Evolutionary conservation across 2,797 vertebrate genomes (phyloP).

Genomic region (Typhlichthys subterraneus): DNA sequence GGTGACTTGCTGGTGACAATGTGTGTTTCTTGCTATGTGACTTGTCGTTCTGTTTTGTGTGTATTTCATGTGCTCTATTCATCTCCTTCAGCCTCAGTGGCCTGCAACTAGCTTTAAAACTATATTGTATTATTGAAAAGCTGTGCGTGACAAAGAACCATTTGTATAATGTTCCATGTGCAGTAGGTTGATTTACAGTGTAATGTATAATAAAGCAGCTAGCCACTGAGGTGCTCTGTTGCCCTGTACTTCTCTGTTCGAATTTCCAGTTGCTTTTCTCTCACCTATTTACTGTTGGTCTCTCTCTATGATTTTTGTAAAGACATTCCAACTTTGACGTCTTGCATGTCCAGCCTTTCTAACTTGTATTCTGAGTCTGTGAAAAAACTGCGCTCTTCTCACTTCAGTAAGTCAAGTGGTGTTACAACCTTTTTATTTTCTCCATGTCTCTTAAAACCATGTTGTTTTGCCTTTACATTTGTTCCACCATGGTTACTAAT

Average conservation of each 20-base stretch:
- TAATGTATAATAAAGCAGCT: constrained; percentile 28
- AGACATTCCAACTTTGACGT: constrained; percentile 87
- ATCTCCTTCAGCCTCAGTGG: constrained; percentile 43
- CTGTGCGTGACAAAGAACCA: not conserved
- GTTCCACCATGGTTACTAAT: too few species aligned
- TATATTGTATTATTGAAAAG: not conserved
- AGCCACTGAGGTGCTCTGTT: constrained; percentile 31
- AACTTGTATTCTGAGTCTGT: constrained; percentile 91
- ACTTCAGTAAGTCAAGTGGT: constrained; percentile 89
- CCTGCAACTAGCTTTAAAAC: constrained; percentile 31
- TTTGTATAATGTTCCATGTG: not conserved
- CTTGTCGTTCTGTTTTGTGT: constrained; percentile 30
- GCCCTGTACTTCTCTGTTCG: constrained; percentile 24
- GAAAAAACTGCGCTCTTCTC: constrained; percentile 89
- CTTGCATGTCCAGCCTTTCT: constrained; percentile 94
- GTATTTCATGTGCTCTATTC: constrained; percentile 11
- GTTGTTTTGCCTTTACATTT: constrained; percentile 24
- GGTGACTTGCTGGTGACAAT: not conserved
- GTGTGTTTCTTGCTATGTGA: constrained; percentile 15
- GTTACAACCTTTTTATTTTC: constrained; percentile 33
- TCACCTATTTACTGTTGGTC: constrained; percentile 78
- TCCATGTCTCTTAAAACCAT: constrained; percentile 17
- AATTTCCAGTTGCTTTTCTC: constrained; percentile 59
- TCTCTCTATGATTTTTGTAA: constrained; percentile 82
- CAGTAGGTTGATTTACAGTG: too few species aligned